Percentiles rank a stretch among this genome's conserved stretches.
These are phyloP conservation scores for Toxotes jaculatrix DNA, from an alignment of 2,113 vertebrate species.

Conservation along the genomic window DNA sequence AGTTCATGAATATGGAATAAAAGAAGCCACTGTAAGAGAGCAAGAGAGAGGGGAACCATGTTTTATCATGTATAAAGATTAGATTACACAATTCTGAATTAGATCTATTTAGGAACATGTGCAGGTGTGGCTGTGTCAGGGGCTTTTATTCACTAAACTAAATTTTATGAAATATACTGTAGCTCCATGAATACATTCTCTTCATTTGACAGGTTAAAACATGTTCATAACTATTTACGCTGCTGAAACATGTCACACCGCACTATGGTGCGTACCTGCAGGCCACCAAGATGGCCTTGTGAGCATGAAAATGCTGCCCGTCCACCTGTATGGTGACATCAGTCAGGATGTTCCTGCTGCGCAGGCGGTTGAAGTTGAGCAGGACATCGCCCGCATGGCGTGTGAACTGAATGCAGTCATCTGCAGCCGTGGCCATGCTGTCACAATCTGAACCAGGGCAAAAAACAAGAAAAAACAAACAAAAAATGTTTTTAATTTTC, in stretches of 20 bases:
- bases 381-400: slow-evolving; percentile 95
- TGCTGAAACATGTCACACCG: neutral
- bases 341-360: slow-evolving; percentile 93
- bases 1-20: slow-evolving; percentile 95
- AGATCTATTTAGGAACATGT: neutral
- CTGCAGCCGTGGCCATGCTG: slow-evolving; percentile 90
- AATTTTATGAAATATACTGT: neutral
- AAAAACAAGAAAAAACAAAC: neutral
- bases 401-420: slow-evolving; percentile 98
- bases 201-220: neutral
- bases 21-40: slow-evolving; percentile 90
- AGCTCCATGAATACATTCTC: neutral
- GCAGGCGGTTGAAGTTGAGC: slow-evolving; percentile 95
- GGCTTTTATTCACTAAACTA: neutral
- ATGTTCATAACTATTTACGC: neutral
- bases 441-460: slow-evolving; percentile 64
- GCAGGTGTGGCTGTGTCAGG: neutral
- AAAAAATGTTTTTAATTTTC: neutral
- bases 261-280: slow-evolving; percentile 89
- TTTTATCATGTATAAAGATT: neutral
- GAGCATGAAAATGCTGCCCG: slow-evolving; percentile 91
- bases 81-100: neutral
- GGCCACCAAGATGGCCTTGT: slow-evolving; percentile 97
- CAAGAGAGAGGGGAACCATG: neutral
- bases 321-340: slow-evolving; percentile 95